phyloP scores from a whole-genome alignment of 2,888 invertebrate species.

The Spilarctia lutea region DNA sequence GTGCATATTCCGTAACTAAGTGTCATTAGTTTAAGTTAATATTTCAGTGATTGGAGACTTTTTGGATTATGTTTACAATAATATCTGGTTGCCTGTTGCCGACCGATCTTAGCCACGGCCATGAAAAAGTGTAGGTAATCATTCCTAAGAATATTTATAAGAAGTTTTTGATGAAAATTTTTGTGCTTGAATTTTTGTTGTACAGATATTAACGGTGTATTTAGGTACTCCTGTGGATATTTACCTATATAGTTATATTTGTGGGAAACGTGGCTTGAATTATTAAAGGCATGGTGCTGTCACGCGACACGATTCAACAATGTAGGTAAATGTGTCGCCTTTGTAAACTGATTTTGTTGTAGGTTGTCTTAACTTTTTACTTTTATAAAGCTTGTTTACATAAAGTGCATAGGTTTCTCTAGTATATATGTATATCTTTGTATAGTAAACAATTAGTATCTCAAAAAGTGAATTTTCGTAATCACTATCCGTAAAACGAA shows the following conservation, averaged over 20 bases:
- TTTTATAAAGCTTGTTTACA: not conserved
- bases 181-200: not conserved
- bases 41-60: not conserved
- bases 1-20: not conserved
- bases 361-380: not conserved
- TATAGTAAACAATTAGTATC: not conserved
- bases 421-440: not conserved
- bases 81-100: conserved; percentile 2
- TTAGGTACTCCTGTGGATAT: not conserved
- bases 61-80: not conserved
- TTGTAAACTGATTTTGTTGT: not conserved
- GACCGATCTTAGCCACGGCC: not conserved
- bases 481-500: not conserved
- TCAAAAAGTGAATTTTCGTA: not conserved
- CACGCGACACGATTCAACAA: conserved; percentile 6
- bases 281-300: not conserved
- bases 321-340: not conserved
- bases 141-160: not conserved
- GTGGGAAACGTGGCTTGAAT: conserved; percentile 10
- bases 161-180: not conserved
- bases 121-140: not conserved
- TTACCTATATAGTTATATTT: not conserved
- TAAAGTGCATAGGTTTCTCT: not conserved
- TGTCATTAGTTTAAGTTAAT: not conserved
- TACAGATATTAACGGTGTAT: not conserved